A percentile compares a stretch with the other conserved stretches of the same genome.
Evolutionary conservation across 2,113 vertebrate species (phyloP).

Genomic region (Chloropsis hardwickii): DNA sequence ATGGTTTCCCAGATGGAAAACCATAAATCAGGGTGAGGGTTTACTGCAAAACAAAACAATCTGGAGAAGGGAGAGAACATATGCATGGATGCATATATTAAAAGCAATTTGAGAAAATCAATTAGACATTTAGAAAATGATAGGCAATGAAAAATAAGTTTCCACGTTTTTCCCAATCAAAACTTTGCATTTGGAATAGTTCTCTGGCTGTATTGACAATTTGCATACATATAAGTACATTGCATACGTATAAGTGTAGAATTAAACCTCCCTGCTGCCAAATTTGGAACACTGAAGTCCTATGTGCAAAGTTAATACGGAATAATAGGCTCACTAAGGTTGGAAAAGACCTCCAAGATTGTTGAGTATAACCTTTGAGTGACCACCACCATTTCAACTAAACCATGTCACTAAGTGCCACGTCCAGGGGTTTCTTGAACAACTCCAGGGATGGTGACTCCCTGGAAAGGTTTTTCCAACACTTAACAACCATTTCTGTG

Average conservation of each 20-base stretch:
- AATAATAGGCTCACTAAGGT: no score
- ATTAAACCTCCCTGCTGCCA: not conserved
- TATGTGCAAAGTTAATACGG: not conserved
- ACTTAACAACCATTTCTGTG: not conserved
- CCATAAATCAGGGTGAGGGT: not conserved
- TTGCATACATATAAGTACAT: rapidly evolving
- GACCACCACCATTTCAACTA: not conserved
- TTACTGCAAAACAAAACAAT: constrained; percentile 29
- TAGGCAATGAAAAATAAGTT: not conserved
- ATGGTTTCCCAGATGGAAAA: constrained; percentile 46
- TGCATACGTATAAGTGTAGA: not conserved
- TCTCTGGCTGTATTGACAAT: not conserved
- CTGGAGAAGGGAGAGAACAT: constrained; percentile 15
- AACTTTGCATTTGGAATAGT: not conserved
- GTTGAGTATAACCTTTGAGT: not conserved
- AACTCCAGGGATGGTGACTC: not conserved
- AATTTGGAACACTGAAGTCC: not conserved
- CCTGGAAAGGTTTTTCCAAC: not conserved
- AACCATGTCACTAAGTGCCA: not conserved
- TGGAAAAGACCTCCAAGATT: not conserved
- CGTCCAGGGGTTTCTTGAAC: rapidly evolving
- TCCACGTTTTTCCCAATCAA: not conserved
- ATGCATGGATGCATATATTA: not conserved
- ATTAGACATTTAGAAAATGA: not conserved
- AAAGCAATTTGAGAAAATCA: not conserved